A percentile compares a stretch with the other conserved stretches of the same genome.
These are phyloP conservation scores for human DNA, from an alignment of 2,113 vertebrate genomes.

Conservation along the genomic window DNA sequence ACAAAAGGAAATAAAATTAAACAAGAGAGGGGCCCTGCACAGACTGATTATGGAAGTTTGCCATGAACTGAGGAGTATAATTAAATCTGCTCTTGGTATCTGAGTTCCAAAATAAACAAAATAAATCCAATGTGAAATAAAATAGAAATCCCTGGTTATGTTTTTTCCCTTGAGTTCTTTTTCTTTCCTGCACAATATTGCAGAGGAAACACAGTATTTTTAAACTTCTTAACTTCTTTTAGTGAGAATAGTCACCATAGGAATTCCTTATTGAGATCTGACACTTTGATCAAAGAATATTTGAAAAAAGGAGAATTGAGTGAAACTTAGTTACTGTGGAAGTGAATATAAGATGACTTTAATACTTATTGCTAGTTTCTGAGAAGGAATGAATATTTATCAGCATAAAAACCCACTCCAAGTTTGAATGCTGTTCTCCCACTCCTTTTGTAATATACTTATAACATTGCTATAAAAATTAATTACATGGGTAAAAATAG, in stretches of 20 bases:
- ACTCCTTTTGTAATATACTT: not conserved
- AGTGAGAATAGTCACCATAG: not conserved
- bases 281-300: not conserved
- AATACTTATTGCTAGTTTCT: not conserved
- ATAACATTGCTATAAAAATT: not conserved
- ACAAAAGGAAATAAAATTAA: not conserved
- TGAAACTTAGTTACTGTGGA: not conserved
- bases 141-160: not conserved
- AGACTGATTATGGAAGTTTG: not conserved
- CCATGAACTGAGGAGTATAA: not conserved
- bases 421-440: not conserved
- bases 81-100: not conserved
- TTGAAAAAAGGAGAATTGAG: not conserved
- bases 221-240: not conserved
- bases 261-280: not conserved
- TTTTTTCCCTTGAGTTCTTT: not conserved
- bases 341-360: not conserved
- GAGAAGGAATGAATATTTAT: not conserved
- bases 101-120: not conserved
- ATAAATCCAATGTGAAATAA: not conserved
- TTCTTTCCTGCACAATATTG: not conserved
- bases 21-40: not conserved
- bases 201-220: not conserved
- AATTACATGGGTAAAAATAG: not conserved
- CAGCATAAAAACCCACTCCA: not conserved